phyloP scores from a whole-genome alignment of 2,888 invertebrate genomes.

The Zaprionus obscuricornis region DNA sequence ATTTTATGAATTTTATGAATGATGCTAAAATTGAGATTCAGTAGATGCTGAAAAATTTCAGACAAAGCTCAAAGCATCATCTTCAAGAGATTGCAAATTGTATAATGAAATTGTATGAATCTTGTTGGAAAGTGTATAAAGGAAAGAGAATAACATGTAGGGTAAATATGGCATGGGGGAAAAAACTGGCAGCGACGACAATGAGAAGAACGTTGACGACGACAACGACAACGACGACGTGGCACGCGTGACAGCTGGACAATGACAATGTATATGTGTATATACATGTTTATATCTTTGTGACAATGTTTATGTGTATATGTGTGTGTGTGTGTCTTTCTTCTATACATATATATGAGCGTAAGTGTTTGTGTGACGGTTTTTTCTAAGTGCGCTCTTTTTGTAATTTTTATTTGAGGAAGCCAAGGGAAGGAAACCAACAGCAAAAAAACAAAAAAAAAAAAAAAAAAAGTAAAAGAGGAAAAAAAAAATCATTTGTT shows the following conservation, averaged over 20 bases:
- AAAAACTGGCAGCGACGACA: constrained; percentile 37
- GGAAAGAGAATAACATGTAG: constrained; percentile 32
- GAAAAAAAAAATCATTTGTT: constrained; percentile 68
- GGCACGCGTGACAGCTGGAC: constrained; percentile 76
- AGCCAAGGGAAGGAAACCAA: constrained; percentile 51
- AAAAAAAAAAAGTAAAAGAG: constrained; percentile 8
- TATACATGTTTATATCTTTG: constrained; percentile 1
- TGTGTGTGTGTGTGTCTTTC: constrained; percentile 24
- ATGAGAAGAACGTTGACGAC: too few relatives aligned
- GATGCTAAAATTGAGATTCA: too few relatives aligned
- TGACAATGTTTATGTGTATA: constrained; percentile 1
- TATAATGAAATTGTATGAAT: background rate
- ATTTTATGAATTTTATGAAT: too few relatives aligned
- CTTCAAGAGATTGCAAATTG: background rate
- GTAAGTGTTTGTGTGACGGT: constrained; percentile 18
- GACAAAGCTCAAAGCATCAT: too few relatives aligned
- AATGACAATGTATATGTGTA: constrained; percentile 58
- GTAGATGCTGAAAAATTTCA: too few relatives aligned
- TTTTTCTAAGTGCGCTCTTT: constrained; percentile 50
- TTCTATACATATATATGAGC: constrained; percentile 13
- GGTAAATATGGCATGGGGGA: constrained; percentile 37
- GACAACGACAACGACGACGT: constrained; percentile 39
- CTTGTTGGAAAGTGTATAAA: constrained; percentile 7
- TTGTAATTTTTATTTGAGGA: constrained; percentile 57
- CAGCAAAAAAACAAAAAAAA: constrained; percentile 27